These are phyloP conservation scores for Plagodis dolabraria DNA, from an alignment of 2,888 invertebrate species.

Conservation along the genomic window DNA sequence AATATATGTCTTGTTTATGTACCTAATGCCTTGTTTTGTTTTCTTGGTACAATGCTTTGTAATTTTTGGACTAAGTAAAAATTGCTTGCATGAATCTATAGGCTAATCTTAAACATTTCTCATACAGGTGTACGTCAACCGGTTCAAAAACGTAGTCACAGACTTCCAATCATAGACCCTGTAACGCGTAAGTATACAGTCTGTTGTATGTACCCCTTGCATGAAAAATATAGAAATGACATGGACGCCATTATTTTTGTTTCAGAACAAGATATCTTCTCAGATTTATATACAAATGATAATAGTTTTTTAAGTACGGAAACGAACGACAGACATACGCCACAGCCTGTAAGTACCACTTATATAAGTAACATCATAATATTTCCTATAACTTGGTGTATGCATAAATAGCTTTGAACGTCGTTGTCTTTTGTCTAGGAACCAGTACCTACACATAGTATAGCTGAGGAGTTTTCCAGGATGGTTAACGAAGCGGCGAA, in stretches of 20 bases:
- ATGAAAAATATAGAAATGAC: too few relatives aligned
- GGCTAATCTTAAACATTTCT: slow-evolving; percentile 10
- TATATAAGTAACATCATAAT: slow-evolving; percentile 1
- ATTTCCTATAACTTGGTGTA: not conserved
- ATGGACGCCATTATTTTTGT: slow-evolving; percentile 32
- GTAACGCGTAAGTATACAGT: slow-evolving; percentile 64
- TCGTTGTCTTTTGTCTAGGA: slow-evolving; percentile 47
- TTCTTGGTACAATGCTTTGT: too few relatives aligned
- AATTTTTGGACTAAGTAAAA: too few relatives aligned
- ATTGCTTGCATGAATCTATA: too few relatives aligned
- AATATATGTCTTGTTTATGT: too few relatives aligned
- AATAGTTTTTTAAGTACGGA: slow-evolving; percentile 75
- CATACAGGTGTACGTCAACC: slow-evolving; percentile 66
- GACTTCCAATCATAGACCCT: slow-evolving; percentile 73
- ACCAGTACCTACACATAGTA: slow-evolving; percentile 59
- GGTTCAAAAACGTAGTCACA: slow-evolving; percentile 65
- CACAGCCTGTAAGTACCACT: slow-evolving; percentile 73
- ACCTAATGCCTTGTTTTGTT: too few relatives aligned
- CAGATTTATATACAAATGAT: slow-evolving; percentile 64
- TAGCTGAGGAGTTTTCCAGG: slow-evolving; percentile 78
- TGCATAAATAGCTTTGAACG: not conserved
- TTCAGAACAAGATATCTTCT: slow-evolving; percentile 81
- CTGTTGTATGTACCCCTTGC: not conserved
- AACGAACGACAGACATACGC: slow-evolving; percentile 80
- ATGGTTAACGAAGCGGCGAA: slow-evolving; percentile 75